Evolutionary conservation across 2,888 invertebrate species (phyloP), one percentile per base, ranked within the genome.

Genomic region (Apotomis turbidana): DNA sequence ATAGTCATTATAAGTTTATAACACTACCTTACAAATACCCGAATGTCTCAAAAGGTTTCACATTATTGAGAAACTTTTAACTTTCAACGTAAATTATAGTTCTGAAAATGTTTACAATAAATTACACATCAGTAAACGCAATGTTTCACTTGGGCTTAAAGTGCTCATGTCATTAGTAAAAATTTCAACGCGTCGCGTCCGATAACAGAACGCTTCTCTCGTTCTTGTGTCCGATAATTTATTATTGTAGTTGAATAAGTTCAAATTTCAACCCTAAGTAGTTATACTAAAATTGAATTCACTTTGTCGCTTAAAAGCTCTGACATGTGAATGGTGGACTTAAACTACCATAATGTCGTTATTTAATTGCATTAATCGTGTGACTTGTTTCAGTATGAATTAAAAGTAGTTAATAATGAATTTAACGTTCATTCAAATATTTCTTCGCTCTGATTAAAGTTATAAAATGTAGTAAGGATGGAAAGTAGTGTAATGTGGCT

Each of bases 151-250:
- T 46, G 13, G 27, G n/a, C 46, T 46, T 36, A 15, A 66, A 66
- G n/a, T 46, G 44, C 36, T 55, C 54, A 61, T 36, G 60, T 71
- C 66, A 66, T 66, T 36, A 58, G 70, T 71, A 59, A 66, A 64
- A 54, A 71, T 55, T 41, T 66, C 51, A 71, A 71, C 61, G 61
- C 58, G 55, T 55, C 51, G 27, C 60, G 71, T 71, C 67, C 61
- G 67, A 71, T 68, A 62, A 61, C 61, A 68, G 67, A 71, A 68
- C 55, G 59, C 36, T 15, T 44, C 59, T 60, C 49, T 59, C 62
- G 12, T 68, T 52, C 68, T 73, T 70, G 59, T 38, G 59, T 38
- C 60, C 55, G 52, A 46, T 66, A 60, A 73, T 68, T 68, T 71
- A 71, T 67, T 71, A 52, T 61, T 8, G 3, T 13, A 5, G 10